Evolutionary conservation across 2,797 vertebrate species (phyloP), one percentile per base, ranked within the genome.

Genomic region (Catostomus latipinnis): DNA sequence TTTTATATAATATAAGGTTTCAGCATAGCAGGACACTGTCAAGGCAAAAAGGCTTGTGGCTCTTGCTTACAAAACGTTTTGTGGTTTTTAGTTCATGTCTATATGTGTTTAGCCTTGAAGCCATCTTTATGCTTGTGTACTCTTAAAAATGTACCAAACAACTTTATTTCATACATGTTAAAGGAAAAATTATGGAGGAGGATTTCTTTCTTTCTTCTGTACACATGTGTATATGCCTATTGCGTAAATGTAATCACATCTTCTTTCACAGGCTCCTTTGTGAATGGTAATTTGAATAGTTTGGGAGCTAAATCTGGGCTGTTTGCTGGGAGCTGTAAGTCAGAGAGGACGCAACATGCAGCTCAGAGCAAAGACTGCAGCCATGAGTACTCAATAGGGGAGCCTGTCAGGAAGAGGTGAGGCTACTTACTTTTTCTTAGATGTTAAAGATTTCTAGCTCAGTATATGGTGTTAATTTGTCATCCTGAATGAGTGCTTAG

Each of bases 371-470:
- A 94, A 14, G 93, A 94, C 89, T 91, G 94, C 88, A 92, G 93
- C 87, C 94, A 92, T 89, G 95, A 94, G 88, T 95, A 95, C 91
- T 95, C 94, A 87, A 93, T 95, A 92, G 95, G 96, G 88, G 95
- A 92, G 81, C 95, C 95, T 77, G 93, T 92, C 0, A 94, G 94
- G 82, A 96, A 96, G 93, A 95, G 93, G 95, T 95, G 82, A 92
- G 94, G 22, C 45, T 45, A 60, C 16, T 34, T 6, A 60, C 73
- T 12, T 6, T n/a, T 12, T 56, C 70, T 22, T 58, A 56, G 45
- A 43, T 13, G 9, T 60, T 66, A 43, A 18, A 52, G 22, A 16
- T 60, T 49, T 60, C 10, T 12, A 14, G 34, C 14, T 52, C 71
- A 56, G 13, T 58, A 8, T 13, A 13, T 60, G 57, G 14, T 48